Evolutionary conservation across 2,113 vertebrate genomes (phyloP).

Genomic region (Gobio gobio): DNA sequence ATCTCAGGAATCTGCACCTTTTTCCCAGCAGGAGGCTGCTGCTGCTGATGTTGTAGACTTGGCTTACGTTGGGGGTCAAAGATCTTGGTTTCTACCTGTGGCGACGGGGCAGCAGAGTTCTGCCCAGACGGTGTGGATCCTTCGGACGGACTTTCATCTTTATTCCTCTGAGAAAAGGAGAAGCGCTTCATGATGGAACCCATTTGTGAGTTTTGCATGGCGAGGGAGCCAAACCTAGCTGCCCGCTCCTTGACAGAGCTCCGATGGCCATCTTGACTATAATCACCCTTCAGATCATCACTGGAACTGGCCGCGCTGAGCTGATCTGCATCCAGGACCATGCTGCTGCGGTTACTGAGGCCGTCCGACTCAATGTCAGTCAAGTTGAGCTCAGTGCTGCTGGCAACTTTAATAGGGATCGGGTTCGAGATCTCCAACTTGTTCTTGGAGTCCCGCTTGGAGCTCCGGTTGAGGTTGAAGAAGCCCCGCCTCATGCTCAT

Average conservation of each 20-base stretch:
- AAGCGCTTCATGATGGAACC: slow-evolving; percentile 82
- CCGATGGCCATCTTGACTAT: slow-evolving; percentile 71
- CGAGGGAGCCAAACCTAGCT: slow-evolving; percentile 89
- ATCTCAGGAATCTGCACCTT: slow-evolving; percentile 79
- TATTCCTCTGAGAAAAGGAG: slow-evolving; percentile 83
- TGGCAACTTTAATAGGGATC: slow-evolving; percentile 94
- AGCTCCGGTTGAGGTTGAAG: slow-evolving; percentile 91
- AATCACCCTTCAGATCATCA: slow-evolving; percentile 74
- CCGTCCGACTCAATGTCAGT: slow-evolving; percentile 84
- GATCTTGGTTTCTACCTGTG: slow-evolving; percentile 78
- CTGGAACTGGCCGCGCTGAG: slow-evolving; percentile 83
- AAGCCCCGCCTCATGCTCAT: slow-evolving; percentile 93
- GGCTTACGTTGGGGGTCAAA: slow-evolving; percentile 73
- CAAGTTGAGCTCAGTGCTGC: slow-evolving; percentile 85
- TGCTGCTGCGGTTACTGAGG: slow-evolving; percentile 78
- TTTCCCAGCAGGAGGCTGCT: slow-evolving; percentile 5
- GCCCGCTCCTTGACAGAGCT: slow-evolving; percentile 91
- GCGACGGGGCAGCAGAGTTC: slow-evolving; percentile 80
- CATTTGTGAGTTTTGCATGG: slow-evolving; percentile 84
- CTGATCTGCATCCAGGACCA: slow-evolving; percentile 79
- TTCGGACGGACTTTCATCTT: slow-evolving; percentile 82
- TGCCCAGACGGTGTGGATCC: slow-evolving; percentile 81
- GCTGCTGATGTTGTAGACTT: slow-evolving; percentile 58
- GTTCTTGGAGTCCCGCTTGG: slow-evolving; percentile 86
- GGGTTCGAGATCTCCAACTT: slow-evolving; percentile 94